Percentiles rank a stretch among this genome's conserved stretches.
phyloP scores from a whole-genome alignment of 2,797 vertebrate species.

The Antrozous pallidus region DNA sequence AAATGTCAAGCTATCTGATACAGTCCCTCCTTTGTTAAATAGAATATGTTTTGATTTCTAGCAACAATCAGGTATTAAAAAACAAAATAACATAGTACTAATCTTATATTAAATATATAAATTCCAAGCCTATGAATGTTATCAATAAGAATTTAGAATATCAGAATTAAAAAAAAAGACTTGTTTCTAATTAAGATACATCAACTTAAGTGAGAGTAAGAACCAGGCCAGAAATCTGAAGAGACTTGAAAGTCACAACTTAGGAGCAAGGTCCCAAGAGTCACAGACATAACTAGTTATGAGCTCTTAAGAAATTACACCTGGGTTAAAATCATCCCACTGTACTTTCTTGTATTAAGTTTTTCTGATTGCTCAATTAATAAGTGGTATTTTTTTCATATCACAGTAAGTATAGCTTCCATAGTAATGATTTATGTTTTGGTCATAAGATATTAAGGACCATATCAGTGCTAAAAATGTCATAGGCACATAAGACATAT shows the following conservation, averaged over 20 bases:
- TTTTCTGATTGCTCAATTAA: not conserved
- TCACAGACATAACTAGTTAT: not conserved
- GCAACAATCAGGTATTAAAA: not conserved
- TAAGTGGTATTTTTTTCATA: not conserved
- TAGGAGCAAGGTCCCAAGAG: not conserved
- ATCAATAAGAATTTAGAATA: not conserved
- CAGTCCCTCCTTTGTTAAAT: not conserved
- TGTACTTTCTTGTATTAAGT: not conserved
- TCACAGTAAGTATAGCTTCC: not conserved
- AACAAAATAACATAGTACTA: not conserved
- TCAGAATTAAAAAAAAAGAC: not conserved
- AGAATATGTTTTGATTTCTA: not conserved
- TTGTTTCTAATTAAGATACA: not conserved
- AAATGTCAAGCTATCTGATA: not conserved
- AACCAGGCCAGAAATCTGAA: not conserved
- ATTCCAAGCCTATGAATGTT: not conserved
- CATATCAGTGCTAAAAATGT: not conserved
- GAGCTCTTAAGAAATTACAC: not conserved
- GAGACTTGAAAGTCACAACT: not conserved
- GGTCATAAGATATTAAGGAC: not conserved
- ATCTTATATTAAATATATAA: not conserved
- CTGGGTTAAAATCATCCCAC: not conserved
- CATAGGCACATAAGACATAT: not conserved
- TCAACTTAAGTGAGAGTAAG: not conserved
- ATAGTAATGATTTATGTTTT: not conserved